A percentile compares a stretch with the other conserved stretches of the same genome.
Conservation (phyloP, 2,888 invertebrate genomes). For the Eilema depressum region DNA sequence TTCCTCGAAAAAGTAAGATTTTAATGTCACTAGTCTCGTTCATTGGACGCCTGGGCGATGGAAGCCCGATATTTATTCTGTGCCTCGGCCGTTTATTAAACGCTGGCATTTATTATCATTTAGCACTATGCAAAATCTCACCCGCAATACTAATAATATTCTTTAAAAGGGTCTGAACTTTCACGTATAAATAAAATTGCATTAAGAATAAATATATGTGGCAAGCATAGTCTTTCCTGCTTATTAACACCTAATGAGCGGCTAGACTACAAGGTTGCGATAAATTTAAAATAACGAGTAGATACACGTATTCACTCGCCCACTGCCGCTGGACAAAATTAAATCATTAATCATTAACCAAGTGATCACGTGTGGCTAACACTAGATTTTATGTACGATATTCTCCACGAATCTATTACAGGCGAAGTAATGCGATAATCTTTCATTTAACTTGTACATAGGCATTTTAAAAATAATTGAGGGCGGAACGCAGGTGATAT, state of each 20-base stretch:
- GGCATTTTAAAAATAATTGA: neutral
- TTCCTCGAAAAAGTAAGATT: too few species aligned
- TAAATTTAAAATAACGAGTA: neutral
- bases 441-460: neutral
- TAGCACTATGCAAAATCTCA: too few species aligned
- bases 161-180: neutral
- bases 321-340: slow-evolving; percentile 1
- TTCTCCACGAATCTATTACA: neutral
- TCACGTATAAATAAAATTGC: neutral
- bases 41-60: too few species aligned
- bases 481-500: neutral
- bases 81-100: too few species aligned
- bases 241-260: neutral
- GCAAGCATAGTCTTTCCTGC: neutral
- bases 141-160: too few species aligned
- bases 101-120: too few species aligned
- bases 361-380: neutral
- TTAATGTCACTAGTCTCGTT: too few species aligned
- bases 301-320: neutral
- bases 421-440: neutral
- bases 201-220: too few species aligned
- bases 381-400: neutral
- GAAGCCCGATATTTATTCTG: too few species aligned
- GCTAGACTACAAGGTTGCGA: neutral
- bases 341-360: neutral